A percentile compares a stretch with the other conserved stretches of the same genome.
These are phyloP conservation scores for Drosophila arizonae DNA, from an alignment of 1,140 invertebrate species.

Conservation along the genomic window DNA sequence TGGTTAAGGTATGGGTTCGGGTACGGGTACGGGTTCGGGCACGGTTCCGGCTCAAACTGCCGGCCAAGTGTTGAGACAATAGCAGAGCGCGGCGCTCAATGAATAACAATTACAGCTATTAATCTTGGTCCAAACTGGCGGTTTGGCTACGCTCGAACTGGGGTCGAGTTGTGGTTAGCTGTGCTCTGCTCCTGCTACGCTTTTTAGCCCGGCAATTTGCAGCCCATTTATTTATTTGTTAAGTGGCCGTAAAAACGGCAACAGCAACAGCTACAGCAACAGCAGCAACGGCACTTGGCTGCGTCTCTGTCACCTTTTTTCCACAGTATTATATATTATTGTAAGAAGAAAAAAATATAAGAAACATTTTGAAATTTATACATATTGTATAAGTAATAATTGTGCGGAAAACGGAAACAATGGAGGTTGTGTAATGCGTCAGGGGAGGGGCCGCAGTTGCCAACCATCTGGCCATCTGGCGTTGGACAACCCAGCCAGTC, in stretches of 20 bases:
- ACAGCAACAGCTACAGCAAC: constrained; percentile 41
- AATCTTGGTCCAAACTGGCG: constrained; percentile 69
- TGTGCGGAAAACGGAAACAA: constrained; percentile 82
- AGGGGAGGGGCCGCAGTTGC: constrained; percentile 38
- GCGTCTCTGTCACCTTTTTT: constrained; percentile 43
- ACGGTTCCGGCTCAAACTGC: not conserved
- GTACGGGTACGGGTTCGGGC: no score
- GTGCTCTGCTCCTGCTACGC: constrained; percentile 29
- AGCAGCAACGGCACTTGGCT: constrained; percentile 42
- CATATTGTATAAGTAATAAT: constrained; percentile 81
- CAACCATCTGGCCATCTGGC: constrained; percentile 45
- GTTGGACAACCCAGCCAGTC: constrained; percentile 43
- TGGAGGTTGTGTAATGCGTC: constrained; percentile 79
- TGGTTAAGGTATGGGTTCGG: constrained; percentile 28
- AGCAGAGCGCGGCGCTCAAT: constrained; percentile 76
- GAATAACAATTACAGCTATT: constrained; percentile 81
- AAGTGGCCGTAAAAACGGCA: constrained; percentile 79
- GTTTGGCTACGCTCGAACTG: constrained; percentile 21
- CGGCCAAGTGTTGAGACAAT: constrained; percentile 75
- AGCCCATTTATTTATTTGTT: constrained; percentile 80
- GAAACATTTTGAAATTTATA: constrained; percentile 59
- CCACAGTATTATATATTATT: constrained; percentile 44
- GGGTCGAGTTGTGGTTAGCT: constrained; percentile 60
- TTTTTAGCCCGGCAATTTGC: constrained; percentile 67
- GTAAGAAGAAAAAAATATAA: constrained; percentile 1